Conservation (phyloP, 2,797 vertebrate genomes). For the Leptodactylus fallax region DNA sequence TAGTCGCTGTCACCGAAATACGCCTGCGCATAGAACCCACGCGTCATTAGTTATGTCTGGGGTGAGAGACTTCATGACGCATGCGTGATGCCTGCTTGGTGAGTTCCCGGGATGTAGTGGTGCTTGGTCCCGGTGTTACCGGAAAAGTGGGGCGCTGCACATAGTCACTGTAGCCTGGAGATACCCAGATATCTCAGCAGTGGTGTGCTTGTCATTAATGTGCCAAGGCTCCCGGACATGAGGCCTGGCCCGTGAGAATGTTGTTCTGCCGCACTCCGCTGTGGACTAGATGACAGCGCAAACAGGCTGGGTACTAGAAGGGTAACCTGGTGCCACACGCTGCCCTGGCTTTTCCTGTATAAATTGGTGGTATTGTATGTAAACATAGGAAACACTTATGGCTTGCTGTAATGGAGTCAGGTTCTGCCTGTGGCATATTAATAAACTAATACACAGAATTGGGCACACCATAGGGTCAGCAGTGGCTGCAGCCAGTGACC, state of each 20-base stretch:
- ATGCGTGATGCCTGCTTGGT: slow-evolving; percentile 47
- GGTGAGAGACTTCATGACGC: background rate
- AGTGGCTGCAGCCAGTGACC: no score
- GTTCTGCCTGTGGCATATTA: background rate
- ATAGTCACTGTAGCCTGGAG: background rate
- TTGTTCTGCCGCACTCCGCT: no score
- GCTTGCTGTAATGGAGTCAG: no score
- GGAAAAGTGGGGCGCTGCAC: background rate
- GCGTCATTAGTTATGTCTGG: slow-evolving; percentile 13
- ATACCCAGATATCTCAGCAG: background rate
- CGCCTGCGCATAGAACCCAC: background rate
- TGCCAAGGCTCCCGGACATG: background rate
- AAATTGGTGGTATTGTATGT: background rate
- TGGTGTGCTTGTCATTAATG: no score
- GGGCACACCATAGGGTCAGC: no score
- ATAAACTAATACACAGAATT: background rate
- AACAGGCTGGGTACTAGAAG: background rate
- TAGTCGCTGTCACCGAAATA: background rate
- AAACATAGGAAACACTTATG: background rate
- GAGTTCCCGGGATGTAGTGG: slow-evolving; percentile 17
- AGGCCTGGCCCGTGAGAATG: background rate
- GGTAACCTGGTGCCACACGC: background rate
- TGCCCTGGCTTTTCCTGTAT: background rate
- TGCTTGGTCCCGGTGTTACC: slow-evolving; percentile 24
- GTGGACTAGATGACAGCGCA: no score